Percentiles rank a stretch among this genome's conserved stretches.
phyloP scores from a whole-genome alignment of 1,140 invertebrate species.

The Atopsyche davidsoni region DNA sequence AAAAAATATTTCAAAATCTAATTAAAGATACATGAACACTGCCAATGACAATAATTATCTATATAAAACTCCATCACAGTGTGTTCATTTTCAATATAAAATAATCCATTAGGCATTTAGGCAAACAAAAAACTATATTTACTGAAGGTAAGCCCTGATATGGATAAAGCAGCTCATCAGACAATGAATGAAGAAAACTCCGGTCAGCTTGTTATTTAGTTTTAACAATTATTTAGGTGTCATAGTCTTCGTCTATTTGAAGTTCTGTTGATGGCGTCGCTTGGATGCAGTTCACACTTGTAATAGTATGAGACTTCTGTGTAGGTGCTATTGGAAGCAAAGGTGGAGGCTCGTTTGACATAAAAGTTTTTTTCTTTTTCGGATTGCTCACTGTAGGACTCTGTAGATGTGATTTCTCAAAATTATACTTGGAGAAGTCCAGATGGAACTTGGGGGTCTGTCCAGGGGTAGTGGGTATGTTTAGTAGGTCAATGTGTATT shows the following conservation, averaged over 20 bases:
- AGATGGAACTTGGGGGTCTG: constrained; percentile 1
- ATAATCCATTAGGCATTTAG: no score
- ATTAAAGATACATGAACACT: no score
- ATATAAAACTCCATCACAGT: no score
- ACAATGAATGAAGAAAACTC: no score
- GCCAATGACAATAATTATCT: no score
- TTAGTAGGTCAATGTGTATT: neutral
- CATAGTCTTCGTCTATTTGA: constrained; percentile 30
- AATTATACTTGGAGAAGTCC: constrained; percentile 2
- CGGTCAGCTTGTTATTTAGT: no score
- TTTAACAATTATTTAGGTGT: constrained; percentile 30
- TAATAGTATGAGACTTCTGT: neutral
- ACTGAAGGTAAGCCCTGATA: no score
- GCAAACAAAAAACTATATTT: no score
- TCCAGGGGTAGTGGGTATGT: neutral
- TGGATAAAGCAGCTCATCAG: no score
- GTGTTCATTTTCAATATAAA: no score
- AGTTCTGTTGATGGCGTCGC: constrained; percentile 2
- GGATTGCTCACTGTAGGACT: neutral
- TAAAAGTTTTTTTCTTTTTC: constrained; percentile 1
- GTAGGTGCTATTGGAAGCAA: constrained; percentile 20
- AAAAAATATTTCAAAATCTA: no score
- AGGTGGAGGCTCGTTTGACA: constrained; percentile 22
- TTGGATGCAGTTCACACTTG: no score
- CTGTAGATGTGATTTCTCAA: neutral